Conservation (phyloP, 1,140 invertebrate genomes). For the Pseudomyrmex pallidus region DNA sequence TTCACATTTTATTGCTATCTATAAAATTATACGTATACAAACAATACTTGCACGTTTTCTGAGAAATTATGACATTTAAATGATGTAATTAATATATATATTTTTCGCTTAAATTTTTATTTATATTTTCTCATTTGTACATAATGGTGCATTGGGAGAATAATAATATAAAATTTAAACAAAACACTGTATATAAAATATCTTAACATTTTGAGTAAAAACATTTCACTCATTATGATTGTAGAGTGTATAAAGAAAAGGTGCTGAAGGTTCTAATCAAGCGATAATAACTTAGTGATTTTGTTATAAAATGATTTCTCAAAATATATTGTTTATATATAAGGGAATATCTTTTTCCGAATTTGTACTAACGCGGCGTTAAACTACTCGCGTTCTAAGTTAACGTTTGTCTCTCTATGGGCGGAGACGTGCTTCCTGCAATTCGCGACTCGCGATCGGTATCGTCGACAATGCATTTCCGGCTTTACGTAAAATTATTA, state of each 20-base stretch:
- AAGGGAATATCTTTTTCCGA: not conserved
- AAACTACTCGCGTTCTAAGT: not conserved
- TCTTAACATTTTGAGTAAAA: too few relatives aligned
- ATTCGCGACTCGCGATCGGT: slow-evolving; percentile 32
- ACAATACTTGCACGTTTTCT: not conserved
- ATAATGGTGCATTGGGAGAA: too few relatives aligned
- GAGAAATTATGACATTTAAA: slow-evolving; percentile 4
- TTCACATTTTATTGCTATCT: not conserved
- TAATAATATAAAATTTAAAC: too few relatives aligned
- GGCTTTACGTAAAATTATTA: slow-evolving; percentile 43
- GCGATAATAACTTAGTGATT: too few relatives aligned
- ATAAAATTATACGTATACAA: not conserved
- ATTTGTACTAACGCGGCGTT: too few relatives aligned
- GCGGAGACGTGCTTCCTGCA: slow-evolving; percentile 31
- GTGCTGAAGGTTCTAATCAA: too few relatives aligned
- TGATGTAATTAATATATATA: not conserved
- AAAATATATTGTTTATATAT: too few relatives aligned
- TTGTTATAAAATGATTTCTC: too few relatives aligned
- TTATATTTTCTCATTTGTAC: not conserved
- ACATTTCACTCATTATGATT: too few relatives aligned
- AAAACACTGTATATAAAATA: too few relatives aligned
- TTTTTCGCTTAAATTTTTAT: not conserved
- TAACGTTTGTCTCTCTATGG: not conserved
- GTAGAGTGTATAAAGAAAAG: too few relatives aligned
- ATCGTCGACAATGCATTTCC: slow-evolving; percentile 15